Evolutionary conservation across 2,113 vertebrate species (phyloP).

Genomic region (Stigmatopora argus): DNA sequence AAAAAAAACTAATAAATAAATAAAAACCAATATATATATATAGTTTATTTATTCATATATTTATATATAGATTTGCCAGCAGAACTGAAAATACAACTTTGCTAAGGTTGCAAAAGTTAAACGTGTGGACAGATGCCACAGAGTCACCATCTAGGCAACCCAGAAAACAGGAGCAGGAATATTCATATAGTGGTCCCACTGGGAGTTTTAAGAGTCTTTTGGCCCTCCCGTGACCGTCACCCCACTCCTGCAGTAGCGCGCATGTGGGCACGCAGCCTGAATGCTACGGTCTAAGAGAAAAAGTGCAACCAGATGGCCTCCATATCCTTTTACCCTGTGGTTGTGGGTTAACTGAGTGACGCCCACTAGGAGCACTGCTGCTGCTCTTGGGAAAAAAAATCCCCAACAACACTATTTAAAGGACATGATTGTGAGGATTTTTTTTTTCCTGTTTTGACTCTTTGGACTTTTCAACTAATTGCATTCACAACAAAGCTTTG

Average conservation of each 20-base stretch:
- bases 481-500: no score
- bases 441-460: slow-evolving; percentile 18
- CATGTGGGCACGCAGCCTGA: slow-evolving; percentile 64
- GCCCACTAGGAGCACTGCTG: slow-evolving; percentile 49
- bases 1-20: no score
- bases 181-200: slow-evolving; percentile 58
- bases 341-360: slow-evolving; percentile 58
- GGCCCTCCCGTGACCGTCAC: slow-evolving; percentile 60
- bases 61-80: slow-evolving; percentile 21
- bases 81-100: slow-evolving; percentile 36
- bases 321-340: slow-evolving; percentile 65
- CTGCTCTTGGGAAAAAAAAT: slow-evolving; percentile 30
- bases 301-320: slow-evolving; percentile 74
- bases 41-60: slow-evolving; percentile 36
- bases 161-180: slow-evolving; percentile 59
- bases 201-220: slow-evolving; percentile 41
- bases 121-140: slow-evolving; percentile 56
- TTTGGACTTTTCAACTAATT: neutral
- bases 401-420: slow-evolving; percentile 13
- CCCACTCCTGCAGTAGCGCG: slow-evolving; percentile 60
- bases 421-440: slow-evolving; percentile 13
- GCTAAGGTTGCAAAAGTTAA: slow-evolving; percentile 35
- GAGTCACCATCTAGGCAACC: slow-evolving; percentile 53
- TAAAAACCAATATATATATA: neutral
- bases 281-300: slow-evolving; percentile 55